Conservation (phyloP, 2,113 vertebrate genomes). For the Oxyruncus cristatus region DNA sequence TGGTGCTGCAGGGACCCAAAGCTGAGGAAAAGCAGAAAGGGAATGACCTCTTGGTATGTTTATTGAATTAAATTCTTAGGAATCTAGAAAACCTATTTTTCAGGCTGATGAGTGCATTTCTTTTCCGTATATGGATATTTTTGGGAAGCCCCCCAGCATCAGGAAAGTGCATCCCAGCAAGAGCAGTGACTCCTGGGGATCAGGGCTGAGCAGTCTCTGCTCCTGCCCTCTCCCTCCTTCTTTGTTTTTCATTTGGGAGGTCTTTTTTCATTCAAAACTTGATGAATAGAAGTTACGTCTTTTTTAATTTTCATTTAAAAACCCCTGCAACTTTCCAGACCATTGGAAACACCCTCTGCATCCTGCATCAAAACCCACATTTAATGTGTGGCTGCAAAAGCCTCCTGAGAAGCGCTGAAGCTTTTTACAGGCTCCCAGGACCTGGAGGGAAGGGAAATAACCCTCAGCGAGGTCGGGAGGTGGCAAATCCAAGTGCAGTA, state of each 20-base stretch:
- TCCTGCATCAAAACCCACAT: background rate
- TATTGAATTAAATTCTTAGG: background rate
- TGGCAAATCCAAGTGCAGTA: background rate
- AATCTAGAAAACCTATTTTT: background rate
- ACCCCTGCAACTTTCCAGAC: background rate
- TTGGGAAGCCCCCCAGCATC: background rate
- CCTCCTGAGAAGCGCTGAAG: background rate
- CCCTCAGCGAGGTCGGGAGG: background rate
- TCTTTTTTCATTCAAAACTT: background rate
- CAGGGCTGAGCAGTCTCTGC: fast-evolving
- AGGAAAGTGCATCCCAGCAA: background rate
- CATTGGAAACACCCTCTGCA: background rate
- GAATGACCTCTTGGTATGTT: background rate
- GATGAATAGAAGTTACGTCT: background rate
- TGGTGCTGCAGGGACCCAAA: background rate
- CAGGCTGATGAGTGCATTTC: background rate
- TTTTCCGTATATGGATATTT: background rate
- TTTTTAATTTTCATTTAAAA: background rate
- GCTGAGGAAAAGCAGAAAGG: background rate
- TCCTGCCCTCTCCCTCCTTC: background rate
- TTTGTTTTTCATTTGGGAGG: background rate
- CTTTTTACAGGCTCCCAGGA: background rate
- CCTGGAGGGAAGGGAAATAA: background rate
- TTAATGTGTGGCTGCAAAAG: background rate
- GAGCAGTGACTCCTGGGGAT: background rate